phyloP scores from a whole-genome alignment of 2,113 vertebrate species.

The Epinephelus fuscoguttatus region DNA sequence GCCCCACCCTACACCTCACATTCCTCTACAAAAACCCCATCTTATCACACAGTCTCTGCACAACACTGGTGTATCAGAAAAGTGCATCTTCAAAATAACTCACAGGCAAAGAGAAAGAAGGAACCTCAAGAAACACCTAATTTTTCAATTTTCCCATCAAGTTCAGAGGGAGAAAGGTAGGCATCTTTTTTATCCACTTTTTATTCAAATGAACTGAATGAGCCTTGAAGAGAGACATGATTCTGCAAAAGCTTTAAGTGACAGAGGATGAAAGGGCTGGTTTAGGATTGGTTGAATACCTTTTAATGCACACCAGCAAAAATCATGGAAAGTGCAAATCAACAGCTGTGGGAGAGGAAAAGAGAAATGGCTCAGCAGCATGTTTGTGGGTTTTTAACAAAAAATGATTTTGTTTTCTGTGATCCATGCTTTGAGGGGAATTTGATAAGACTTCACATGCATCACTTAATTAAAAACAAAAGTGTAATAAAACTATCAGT shows the following conservation, averaged over 20 bases:
- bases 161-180: constrained; percentile 55
- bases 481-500: not conserved
- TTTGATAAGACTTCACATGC: not conserved
- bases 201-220: not conserved
- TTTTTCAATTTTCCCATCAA: constrained; percentile 14
- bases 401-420: not conserved
- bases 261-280: constrained; percentile 38
- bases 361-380: not conserved
- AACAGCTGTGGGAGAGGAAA: not conserved
- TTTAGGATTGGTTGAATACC: constrained; percentile 11
- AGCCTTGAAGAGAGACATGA: not conserved
- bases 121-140: not conserved
- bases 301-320: constrained; percentile 20
- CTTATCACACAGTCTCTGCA: not conserved
- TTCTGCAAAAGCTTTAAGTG: constrained; percentile 19
- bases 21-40: constrained; percentile 78
- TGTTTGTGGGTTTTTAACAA: not conserved
- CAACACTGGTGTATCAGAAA: constrained; percentile 20
- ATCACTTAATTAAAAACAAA: not conserved
- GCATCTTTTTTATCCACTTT: constrained; percentile 26
- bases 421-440: not conserved
- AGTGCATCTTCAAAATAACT: constrained; percentile 16
- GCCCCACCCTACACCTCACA: constrained; percentile 68
- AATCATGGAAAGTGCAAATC: constrained; percentile 11
- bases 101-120: not conserved